These are phyloP conservation scores for Petrophora chlorosata DNA, from an alignment of 2,888 invertebrate species.

Conservation along the genomic window DNA sequence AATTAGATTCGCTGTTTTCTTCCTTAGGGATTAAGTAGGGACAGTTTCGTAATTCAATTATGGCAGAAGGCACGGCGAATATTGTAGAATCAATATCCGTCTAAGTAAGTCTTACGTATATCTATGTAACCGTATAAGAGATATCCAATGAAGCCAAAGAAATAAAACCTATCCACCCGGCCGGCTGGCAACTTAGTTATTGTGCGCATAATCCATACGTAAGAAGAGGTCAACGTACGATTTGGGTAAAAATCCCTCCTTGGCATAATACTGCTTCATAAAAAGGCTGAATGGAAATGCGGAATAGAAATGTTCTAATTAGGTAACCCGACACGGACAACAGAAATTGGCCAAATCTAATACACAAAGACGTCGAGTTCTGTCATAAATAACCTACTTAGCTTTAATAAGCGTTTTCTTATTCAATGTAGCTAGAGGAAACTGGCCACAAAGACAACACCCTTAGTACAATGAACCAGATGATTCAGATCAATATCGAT, in stretches of 20 bases:
- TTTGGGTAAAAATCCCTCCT: conserved; percentile 32
- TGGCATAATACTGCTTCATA: conserved; percentile 21
- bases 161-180: conserved; percentile 30
- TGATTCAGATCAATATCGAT: not conserved
- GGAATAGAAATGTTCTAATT: conserved; percentile 28
- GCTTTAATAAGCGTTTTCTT: not conserved
- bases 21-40: conserved; percentile 2
- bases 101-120: conserved; percentile 1
- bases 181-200: conserved; percentile 36
- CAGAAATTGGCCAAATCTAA: conserved; percentile 2
- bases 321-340: conserved; percentile 2
- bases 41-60: conserved; percentile 6
- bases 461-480: no score
- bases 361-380: not conserved
- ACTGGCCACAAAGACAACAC: no score
- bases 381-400: not conserved
- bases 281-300: conserved; percentile 20
- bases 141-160: conserved; percentile 44
- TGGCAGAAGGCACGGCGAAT: conserved; percentile 1
- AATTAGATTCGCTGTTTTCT: conserved; percentile 12
- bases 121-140: conserved; percentile 16
- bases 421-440: no score
- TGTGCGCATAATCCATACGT: conserved; percentile 40
- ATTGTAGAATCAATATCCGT: conserved; percentile 12
- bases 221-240: conserved; percentile 37